phyloP scores from a whole-genome alignment of 2,888 invertebrate genomes.

The Thelaira solivaga region DNA sequence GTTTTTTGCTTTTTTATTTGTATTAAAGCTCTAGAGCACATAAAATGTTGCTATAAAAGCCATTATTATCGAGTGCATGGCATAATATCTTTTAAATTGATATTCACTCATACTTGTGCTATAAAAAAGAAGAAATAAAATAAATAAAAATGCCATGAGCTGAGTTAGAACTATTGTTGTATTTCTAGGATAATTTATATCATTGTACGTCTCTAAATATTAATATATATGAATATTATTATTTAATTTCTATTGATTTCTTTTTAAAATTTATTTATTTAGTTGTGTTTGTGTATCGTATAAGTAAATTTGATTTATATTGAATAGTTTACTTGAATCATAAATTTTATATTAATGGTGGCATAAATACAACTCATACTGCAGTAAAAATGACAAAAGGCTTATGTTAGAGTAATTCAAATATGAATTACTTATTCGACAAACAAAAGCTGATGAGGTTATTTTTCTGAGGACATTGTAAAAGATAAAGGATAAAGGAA shows the following conservation, averaged over 20 bases:
- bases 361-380: constrained; percentile 32
- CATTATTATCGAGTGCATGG: constrained; percentile 46
- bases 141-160: constrained; percentile 4
- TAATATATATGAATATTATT: not conserved
- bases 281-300: not conserved
- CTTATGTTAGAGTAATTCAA: not conserved
- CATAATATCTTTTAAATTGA: constrained; percentile 55
- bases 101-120: constrained; percentile 40
- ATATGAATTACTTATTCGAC: not conserved
- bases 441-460: not conserved
- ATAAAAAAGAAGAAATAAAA: no score
- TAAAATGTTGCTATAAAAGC: constrained; percentile 39
- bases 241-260: constrained; percentile 13
- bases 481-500: no score
- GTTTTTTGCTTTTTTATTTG: constrained; percentile 31
- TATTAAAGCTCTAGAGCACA: constrained; percentile 46
- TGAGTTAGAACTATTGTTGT: constrained; percentile 19
- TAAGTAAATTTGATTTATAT: constrained; percentile 25
- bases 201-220: not conserved
- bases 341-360: constrained; percentile 39
- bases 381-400: constrained; percentile 6
- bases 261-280: constrained; percentile 4
- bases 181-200: constrained; percentile 9
- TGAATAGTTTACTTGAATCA: constrained; percentile 33
- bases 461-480: not conserved